A percentile compares a stretch with the other conserved stretches of the same genome.
phyloP scores from a whole-genome alignment of 1,140 invertebrate genomes.

The Aleiodes sp. region DNA sequence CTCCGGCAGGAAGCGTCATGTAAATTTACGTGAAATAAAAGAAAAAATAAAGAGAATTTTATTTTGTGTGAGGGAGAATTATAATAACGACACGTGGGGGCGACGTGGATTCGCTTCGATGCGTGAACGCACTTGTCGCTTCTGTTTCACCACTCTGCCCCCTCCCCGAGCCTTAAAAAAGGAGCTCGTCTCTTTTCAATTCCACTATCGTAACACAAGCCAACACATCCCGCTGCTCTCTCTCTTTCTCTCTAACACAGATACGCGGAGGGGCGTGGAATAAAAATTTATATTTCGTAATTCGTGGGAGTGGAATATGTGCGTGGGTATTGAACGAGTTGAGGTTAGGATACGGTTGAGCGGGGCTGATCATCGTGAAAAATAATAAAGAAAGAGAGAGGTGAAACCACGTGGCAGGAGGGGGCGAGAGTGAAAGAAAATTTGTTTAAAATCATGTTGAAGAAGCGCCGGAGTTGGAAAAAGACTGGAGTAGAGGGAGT shows the following conservation, averaged over 20 bases:
- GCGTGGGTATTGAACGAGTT: neutral
- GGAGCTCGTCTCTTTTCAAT: no score
- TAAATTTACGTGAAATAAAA: conserved; percentile 49
- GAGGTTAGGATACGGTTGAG: neutral
- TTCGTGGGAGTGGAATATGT: conserved; percentile 30
- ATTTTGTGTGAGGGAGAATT: neutral
- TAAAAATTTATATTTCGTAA: conserved; percentile 38
- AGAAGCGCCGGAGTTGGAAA: neutral
- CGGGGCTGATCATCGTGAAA: no score
- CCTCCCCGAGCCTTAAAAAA: no score
- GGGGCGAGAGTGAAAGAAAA: conserved; percentile 7
- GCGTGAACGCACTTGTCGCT: conserved; percentile 30
- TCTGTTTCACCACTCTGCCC: neutral
- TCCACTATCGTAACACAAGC: no score
- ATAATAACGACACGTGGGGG: neutral
- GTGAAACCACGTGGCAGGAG: conserved; percentile 43
- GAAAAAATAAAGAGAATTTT: no score
- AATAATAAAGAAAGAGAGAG: conserved; percentile 27
- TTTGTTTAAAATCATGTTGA: conserved; percentile 14
- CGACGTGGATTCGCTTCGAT: conserved; percentile 14
- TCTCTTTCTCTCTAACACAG: neutral
- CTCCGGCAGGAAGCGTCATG: conserved; percentile 59
- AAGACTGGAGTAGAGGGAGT: neutral
- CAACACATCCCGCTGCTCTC: neutral
- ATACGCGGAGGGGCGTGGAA: conserved; percentile 22